Evolutionary conservation across 2,797 vertebrate genomes (phyloP).

Genomic region (Sebastes vulpes): DNA sequence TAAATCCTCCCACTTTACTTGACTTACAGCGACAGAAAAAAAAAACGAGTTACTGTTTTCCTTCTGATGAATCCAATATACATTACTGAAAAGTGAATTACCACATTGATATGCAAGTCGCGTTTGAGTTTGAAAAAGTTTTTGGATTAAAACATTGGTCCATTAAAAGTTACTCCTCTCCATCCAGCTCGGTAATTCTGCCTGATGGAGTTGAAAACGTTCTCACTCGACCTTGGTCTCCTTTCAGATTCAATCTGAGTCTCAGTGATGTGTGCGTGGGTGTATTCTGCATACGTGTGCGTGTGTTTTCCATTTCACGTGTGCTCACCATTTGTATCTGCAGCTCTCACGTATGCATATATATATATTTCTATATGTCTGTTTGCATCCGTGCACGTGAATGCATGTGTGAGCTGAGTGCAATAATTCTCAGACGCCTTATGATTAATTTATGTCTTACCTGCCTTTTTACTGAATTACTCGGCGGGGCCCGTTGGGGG

Average conservation of each 20-base stretch:
- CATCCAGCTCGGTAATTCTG: slow-evolving; percentile 66
- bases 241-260: slow-evolving; percentile 73
- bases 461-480: slow-evolving; percentile 85
- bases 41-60: slow-evolving; percentile 4
- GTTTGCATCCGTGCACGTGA: slow-evolving; percentile 28
- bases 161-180: slow-evolving; percentile 73
- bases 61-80: slow-evolving; percentile 37
- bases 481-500: slow-evolving; percentile 67
- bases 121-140: slow-evolving; percentile 59
- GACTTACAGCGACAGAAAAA: not conserved
- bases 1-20: not conserved
- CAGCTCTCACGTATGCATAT: not conserved
- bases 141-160: slow-evolving; percentile 65
- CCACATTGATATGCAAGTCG: slow-evolving; percentile 61
- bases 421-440: slow-evolving; percentile 75
- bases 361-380: slow-evolving; percentile 39
- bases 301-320: slow-evolving; percentile 16
- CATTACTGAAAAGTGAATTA: slow-evolving; percentile 50
- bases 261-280: slow-evolving; percentile 43
- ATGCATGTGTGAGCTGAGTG: slow-evolving; percentile 30
- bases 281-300: slow-evolving; percentile 26
- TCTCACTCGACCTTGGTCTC: slow-evolving; percentile 67
- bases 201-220: slow-evolving; percentile 76
- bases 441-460: slow-evolving; percentile 86
- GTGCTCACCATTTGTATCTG: not conserved